Evolutionary conservation across 2,888 invertebrate species (phyloP), one percentile per base, ranked within the genome.

Genomic region (Lochmaea capreae): DNA sequence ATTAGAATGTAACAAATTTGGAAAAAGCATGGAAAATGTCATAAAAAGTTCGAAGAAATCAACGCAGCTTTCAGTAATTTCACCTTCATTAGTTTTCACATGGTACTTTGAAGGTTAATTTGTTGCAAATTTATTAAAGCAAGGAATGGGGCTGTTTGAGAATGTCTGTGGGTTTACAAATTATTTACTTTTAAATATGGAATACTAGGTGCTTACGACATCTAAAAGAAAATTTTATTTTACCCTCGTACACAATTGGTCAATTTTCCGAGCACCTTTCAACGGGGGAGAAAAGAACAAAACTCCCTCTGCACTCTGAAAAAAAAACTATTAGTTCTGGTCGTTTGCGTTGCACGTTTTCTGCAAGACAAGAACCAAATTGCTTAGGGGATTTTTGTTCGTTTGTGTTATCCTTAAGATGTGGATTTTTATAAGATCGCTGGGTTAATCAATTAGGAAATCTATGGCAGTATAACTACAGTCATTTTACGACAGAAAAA

Each of bases 291-390:
- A 58, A 65, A 66, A 59, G 43, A 61, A 71, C 65, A 59, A 52
- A 52, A 70, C 57, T 54, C 42, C 54, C 70, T 70, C 49, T 63
- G 70, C 70, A 71, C 71, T 71, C 58, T 42, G 70, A 52, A 70
- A 67, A 46, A 63, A 72, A 73, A 72, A 49, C 57, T 70, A 76
- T 71, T 71, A 71, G 71, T 71, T 71, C 65, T 71, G 71, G 65
- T 65, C 71, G 65, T 71, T 71, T 71, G 71, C 58, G 65, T 58
- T 43, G 58, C 58, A 58, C 52, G 71, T 71, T 71, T 71, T 71
- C 62, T 65, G 65, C 71, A 65, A 58, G 71, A 71, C 71, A 71
- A 71, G 46, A 65, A 71, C 65, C 65, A 71, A 71, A 71, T 65
- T 71, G 71, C 57, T 65, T 11, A 16, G 39, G 22, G 65, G 12